Evolutionary conservation across 2,888 invertebrate genomes (phyloP), one percentile per base, ranked within the genome.

Genomic region (Panopea generosa): DNA sequence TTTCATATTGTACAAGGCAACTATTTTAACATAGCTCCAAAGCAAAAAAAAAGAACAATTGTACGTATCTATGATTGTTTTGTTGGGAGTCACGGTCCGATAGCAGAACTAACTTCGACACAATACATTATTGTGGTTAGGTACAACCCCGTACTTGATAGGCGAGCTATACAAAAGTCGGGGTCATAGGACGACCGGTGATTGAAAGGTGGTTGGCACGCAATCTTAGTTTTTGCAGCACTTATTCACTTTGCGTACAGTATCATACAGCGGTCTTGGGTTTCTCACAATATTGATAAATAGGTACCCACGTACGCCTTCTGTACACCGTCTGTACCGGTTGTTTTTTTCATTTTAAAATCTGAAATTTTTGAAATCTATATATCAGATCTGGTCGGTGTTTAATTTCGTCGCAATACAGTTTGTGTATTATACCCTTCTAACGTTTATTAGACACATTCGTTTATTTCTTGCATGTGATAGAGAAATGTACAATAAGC

Each of bases 111-210:
- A 79, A 79, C 66, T 63, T 71, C 60, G 75, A 67, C 72, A 80
- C 79, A 80, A 80, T 72, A 72, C 65, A 61, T 69, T 80, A 80
- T 80, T 80, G 72, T 80, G 45, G 40, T 73, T 63, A 70, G 79
- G 79, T 80, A 80, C 65, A 80, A 80, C 75, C 75, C 72, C 79
- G 72, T 80, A 70, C 55, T 49, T 80, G 72, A 75, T 80, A 69
- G 68, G 72, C 45, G 47, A 47, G 59, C 33, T 61, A 55, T 56
- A 77, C 77, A 77, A 77, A 72, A 65, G 69, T 50, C 45, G 24
- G 50, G 69, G 77, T 77, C 72, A 65, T 11, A 52, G 49, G 77
- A 72, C 65, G 67, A 49, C 50, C 38, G 43, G 24, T 77, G 77
- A 77, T 77, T 73, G 77, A 77, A 72, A 72, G 55, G 45, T 55